Base-by-base conservation (phyloP, 2,113 vertebrate species). In the Xiphophorus maculatus region DNA sequence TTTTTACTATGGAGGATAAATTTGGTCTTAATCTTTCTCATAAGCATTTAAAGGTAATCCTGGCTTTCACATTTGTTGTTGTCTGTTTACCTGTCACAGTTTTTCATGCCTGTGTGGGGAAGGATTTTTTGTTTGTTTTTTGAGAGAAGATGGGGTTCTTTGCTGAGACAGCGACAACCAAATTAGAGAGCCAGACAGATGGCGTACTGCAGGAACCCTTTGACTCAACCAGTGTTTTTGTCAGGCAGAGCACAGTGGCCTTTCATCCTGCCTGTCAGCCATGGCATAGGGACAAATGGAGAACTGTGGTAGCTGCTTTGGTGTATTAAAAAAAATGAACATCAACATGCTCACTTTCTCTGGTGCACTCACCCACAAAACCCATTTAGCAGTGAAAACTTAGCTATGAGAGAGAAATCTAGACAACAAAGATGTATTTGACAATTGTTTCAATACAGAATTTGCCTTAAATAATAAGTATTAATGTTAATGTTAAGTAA, bases 141-240 rank as follows among this genome's bases (percentile, higher is more conserved):
- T n/a, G 51, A 71, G 60, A 13, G 17, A 83, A 66, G 64, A 80
- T 69, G 54, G 70, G n/a, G 82, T 81, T 84, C 51, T 82, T 60
- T 54, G 71, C 73, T 77, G 61, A 79, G 84, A 60, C 63, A 60
- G 71, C 19, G 11, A 44, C 73, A 48, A 80, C 79, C 74, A 87
- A 89, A 87, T 87, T 87, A 81, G 77, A 76, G 73, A 70, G n/a
- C 62, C 1, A 79, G 86, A 87, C 83, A 81, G 86, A 89, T 87
- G 83, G 82, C 80, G 77, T 87, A 82, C 81, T 33, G 73, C 76
- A 62, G 78, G 77, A 80, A 88, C 83, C 87, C 84, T 88, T 89
- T 91, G 87, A 91, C 91, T 90, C 54, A 80, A 85, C 74, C 83
- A 66, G 60, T 90, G 89, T 87, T 89, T 89, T 88, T 88, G 81